Percentiles rank a stretch among this genome's conserved stretches.
phyloP scores from a whole-genome alignment of 2,888 invertebrate genomes.

The Polietes domitor region DNA sequence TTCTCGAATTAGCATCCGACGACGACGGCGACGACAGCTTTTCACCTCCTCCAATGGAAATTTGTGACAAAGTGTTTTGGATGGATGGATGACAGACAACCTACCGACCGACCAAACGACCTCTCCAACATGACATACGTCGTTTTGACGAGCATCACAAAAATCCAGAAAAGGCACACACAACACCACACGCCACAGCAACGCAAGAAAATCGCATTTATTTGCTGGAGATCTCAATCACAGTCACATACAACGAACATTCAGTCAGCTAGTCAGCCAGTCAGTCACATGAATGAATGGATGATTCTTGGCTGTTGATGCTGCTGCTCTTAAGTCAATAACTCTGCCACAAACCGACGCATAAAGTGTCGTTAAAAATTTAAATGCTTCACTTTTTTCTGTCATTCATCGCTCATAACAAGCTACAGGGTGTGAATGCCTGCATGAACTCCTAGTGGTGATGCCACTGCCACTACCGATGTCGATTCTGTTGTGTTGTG shows the following conservation, averaged over 20 bases:
- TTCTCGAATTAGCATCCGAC: slow-evolving; percentile 31
- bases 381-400: slow-evolving; percentile 31
- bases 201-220: slow-evolving; percentile 1
- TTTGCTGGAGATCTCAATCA: slow-evolving; percentile 44
- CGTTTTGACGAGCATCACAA: neutral
- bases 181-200: no score
- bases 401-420: slow-evolving; percentile 20
- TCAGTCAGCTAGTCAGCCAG: no score
- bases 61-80: slow-evolving; percentile 21
- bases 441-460: slow-evolving; percentile 15
- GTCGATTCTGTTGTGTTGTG: slow-evolving; percentile 4
- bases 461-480: slow-evolving; percentile 3
- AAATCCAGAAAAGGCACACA: slow-evolving; percentile 10
- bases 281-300: no score
- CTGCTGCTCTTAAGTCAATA: slow-evolving; percentile 57
- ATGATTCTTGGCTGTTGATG: slow-evolving; percentile 32
- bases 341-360: slow-evolving; percentile 61
- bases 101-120: neutral
- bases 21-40: neutral
- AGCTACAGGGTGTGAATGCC: neutral
- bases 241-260: slow-evolving; percentile 30
- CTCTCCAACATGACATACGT: slow-evolving; percentile 22
- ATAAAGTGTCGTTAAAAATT: slow-evolving; percentile 56
- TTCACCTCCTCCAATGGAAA: neutral
- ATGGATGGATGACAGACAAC: slow-evolving; percentile 3